Percentiles rank a stretch among this genome's conserved stretches.
Evolutionary conservation across 2,113 vertebrate genomes (phyloP).

Genomic region (Ranitomeya variabilis): DNA sequence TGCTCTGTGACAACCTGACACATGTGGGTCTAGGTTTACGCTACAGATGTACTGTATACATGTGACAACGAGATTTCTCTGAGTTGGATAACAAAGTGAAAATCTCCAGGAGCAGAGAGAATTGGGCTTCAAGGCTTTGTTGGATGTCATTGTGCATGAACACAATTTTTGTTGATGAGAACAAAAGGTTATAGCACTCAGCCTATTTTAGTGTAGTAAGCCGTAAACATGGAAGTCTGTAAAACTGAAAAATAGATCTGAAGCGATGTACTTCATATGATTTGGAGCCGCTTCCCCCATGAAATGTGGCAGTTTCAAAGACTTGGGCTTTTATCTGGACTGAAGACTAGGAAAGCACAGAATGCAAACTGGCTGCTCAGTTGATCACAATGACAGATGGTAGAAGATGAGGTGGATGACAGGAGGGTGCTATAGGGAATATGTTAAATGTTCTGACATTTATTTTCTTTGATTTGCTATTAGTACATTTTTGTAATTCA

Average conservation of each 20-base stretch:
- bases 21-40: constrained; percentile 6
- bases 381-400: constrained; percentile 21
- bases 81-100: constrained; percentile 32
- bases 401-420: constrained; percentile 16
- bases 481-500: constrained; percentile 15
- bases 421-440: constrained; percentile 4
- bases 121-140: constrained; percentile 47
- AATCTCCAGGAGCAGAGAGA: constrained; percentile 19
- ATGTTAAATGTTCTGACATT: constrained; percentile 34
- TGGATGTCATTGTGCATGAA: constrained; percentile 52
- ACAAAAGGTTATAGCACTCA: constrained; percentile 50
- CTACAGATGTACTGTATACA: constrained; percentile 23
- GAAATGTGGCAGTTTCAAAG: constrained; percentile 1
- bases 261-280: constrained; percentile 29
- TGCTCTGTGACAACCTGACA: constrained; percentile 28
- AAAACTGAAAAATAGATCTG: constrained; percentile 21
- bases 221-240: constrained; percentile 16
- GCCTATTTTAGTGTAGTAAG: constrained; percentile 22
- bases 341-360: constrained; percentile 14
- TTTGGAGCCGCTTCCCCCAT: constrained; percentile 10
- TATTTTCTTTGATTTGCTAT: constrained; percentile 19
- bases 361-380: constrained; percentile 14
- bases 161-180: constrained; percentile 42
- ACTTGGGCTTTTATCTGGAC: constrained; percentile 17
- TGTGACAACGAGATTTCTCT: constrained; percentile 37